phyloP scores from a whole-genome alignment of 2,113 vertebrate species.

The Oncorhynchus nerka region DNA sequence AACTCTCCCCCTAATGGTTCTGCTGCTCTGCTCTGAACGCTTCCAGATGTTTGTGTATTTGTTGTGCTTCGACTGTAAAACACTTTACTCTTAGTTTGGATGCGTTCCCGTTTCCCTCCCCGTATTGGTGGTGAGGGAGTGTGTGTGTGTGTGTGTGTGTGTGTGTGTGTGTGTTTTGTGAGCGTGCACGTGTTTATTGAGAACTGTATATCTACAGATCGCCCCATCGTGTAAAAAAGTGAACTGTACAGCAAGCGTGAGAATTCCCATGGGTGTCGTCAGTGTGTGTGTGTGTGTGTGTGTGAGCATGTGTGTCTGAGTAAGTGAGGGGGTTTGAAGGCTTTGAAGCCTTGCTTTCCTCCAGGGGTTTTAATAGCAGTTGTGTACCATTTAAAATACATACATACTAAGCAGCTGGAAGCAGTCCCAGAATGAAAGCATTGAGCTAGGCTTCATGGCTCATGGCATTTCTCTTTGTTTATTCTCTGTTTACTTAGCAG shows the following conservation, averaged over 20 bases:
- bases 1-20: slow-evolving; percentile 86
- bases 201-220: slow-evolving; percentile 26
- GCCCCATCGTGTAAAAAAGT: slow-evolving; percentile 59
- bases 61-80: slow-evolving; percentile 88
- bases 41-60: slow-evolving; percentile 99
- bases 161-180: neutral
- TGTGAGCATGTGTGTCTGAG: no score
- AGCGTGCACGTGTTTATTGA: no score
- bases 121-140: no score
- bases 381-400: slow-evolving; percentile 74
- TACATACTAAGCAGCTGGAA: slow-evolving; percentile 74
- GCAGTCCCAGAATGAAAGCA: slow-evolving; percentile 65
- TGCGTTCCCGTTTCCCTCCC: slow-evolving; percentile 38
- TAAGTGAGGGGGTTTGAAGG: neutral
- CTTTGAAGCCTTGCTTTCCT: slow-evolving; percentile 62
- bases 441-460: slow-evolving; percentile 48
- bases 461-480: slow-evolving; percentile 50
- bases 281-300: slow-evolving; percentile 22
- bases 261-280: slow-evolving; percentile 65
- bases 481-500: slow-evolving; percentile 49
- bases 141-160: neutral
- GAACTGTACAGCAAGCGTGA: slow-evolving; percentile 62
- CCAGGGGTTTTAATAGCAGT: slow-evolving; percentile 69
- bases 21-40: slow-evolving; percentile 77
- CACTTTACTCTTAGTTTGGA: slow-evolving; percentile 75